Percentiles rank a stretch among this genome's conserved stretches.
phyloP scores from a whole-genome alignment of 2,888 invertebrate species.

The Bembecia ichneumoniformis region DNA sequence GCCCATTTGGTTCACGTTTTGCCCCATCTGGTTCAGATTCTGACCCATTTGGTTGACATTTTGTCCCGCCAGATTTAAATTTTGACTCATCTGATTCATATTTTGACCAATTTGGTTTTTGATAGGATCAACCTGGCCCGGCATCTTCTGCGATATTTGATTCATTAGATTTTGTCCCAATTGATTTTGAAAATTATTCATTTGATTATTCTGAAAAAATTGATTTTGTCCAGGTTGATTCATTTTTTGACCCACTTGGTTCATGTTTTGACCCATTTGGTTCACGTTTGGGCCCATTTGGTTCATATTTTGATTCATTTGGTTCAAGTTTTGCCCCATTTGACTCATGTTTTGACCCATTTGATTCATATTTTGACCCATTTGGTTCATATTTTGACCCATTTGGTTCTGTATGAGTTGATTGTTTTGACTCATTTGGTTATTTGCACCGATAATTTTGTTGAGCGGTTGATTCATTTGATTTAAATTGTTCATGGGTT shows the following conservation, averaged over 20 bases:
- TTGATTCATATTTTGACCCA: slow-evolving; percentile 26
- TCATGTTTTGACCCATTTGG: slow-evolving; percentile 7
- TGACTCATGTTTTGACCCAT: slow-evolving; percentile 26
- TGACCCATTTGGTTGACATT: slow-evolving; percentile 17
- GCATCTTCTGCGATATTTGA: slow-evolving; percentile 20
- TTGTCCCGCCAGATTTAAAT: neutral
- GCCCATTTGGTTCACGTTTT: slow-evolving; percentile 22
- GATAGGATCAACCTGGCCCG: neutral
- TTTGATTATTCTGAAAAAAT: slow-evolving; percentile 20
- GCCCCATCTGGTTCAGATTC: slow-evolving; percentile 26
- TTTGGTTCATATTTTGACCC: slow-evolving; percentile 30
- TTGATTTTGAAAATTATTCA: slow-evolving; percentile 26
- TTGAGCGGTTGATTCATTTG: slow-evolving; percentile 42
- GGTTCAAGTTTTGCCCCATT: slow-evolving; percentile 29
- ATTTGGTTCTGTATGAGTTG: slow-evolving; percentile 13
- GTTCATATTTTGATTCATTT: slow-evolving; percentile 16
- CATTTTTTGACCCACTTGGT: slow-evolving; percentile 6
- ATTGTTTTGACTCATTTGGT: slow-evolving; percentile 16
- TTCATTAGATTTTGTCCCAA: slow-evolving; percentile 17
- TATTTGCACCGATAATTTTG: slow-evolving; percentile 32
- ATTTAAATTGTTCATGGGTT: slow-evolving; percentile 32
- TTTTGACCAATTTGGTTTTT: slow-evolving; percentile 18
- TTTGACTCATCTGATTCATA: slow-evolving; percentile 21
- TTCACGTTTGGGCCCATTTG: slow-evolving; percentile 22
- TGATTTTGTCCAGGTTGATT: slow-evolving; percentile 3